Evolutionary conservation across 2,888 invertebrate genomes (phyloP), one percentile per base, ranked within the genome.

Genomic region (Marronus borbonicus): DNA sequence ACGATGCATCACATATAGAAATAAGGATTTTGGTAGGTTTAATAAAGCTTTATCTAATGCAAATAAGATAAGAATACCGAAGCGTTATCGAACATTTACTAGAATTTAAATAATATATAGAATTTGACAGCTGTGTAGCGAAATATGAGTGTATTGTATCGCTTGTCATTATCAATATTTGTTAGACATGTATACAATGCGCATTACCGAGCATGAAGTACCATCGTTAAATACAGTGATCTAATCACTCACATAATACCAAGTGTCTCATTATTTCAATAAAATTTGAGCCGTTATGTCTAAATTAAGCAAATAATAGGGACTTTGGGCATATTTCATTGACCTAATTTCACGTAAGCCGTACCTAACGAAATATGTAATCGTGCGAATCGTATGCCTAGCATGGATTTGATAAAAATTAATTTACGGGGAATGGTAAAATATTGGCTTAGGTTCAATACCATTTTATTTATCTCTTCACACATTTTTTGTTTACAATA

Each of bases 81-180:
- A 36, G 44, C n/a, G 55, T 78, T 78, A 78, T 78, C 72, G 39
- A 66, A 78, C 55, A 74, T 78, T 78, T 66, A 65, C 65, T 20
- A 58, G 31, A 74, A 52, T 78, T 78, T 70, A 64, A 55, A 74
- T 74, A 52, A 77, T 49, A 55, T 65, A 74, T 65, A 66, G 52
- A 74, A 65, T 65, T 52, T 74, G 66, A 72, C 78, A 78, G 78
- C 78, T 78, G 78, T 58, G 74, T 65, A 39, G 20, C 50, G 24
- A 68, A 12, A 62, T 20, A 58, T 20, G 70, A 60, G 36, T 60
- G 17, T 44, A 36, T 36, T 36, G 31, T 36, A 36, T 5, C 31
- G 5, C 31, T 36, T 36, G 31, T 36, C 5, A 3, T 36, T 36
- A 36, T 36, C 31, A 36, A 36, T 36, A 36, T 5, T 36, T 36